Conservation (phyloP, 2,888 invertebrate species). For the Pocota personata region DNA sequence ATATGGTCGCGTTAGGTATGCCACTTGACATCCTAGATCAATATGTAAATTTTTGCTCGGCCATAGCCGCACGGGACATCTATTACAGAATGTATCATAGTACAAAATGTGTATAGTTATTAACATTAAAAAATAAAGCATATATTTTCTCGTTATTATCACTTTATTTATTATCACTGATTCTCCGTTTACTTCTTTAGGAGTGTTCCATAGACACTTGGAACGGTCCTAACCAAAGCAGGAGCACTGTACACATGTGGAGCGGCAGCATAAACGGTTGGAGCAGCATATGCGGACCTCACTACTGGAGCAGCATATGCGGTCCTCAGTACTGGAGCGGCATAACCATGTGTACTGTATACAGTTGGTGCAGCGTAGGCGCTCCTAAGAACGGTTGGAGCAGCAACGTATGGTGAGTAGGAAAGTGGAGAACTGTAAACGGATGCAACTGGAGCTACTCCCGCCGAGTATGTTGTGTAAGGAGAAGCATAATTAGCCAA, state of each 20-base stretch:
- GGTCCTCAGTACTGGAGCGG: slow-evolving; percentile 2
- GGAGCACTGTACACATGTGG: not conserved
- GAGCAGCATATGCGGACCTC: no score
- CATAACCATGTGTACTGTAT: slow-evolving; percentile 9
- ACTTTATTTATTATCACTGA: not conserved
- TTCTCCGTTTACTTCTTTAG: slow-evolving; percentile 32
- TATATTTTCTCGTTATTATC: not conserved
- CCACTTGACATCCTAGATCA: no score
- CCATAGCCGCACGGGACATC: no score
- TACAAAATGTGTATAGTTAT: no score
- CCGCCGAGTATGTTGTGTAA: slow-evolving; percentile 30
- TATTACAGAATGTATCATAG: no score
- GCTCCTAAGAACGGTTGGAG: slow-evolving; percentile 33
- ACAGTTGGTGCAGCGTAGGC: slow-evolving; percentile 29
- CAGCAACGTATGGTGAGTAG: slow-evolving; percentile 24
- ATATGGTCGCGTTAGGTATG: no score
- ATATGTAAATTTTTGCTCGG: no score
- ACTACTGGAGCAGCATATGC: slow-evolving; percentile 17
- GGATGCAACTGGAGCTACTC: slow-evolving; percentile 47
- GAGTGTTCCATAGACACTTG: slow-evolving; percentile 15
- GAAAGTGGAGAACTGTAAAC: slow-evolving; percentile 43
- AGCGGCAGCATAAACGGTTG: not conserved
- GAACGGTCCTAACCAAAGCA: not conserved
- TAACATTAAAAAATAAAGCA: not conserved
- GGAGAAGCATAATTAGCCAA: slow-evolving; percentile 28